A percentile compares a stretch with the other conserved stretches of the same genome.
These are phyloP conservation scores for Orestias chungarensis DNA, from an alignment of 2,797 vertebrate genomes.

Conservation along the genomic window DNA sequence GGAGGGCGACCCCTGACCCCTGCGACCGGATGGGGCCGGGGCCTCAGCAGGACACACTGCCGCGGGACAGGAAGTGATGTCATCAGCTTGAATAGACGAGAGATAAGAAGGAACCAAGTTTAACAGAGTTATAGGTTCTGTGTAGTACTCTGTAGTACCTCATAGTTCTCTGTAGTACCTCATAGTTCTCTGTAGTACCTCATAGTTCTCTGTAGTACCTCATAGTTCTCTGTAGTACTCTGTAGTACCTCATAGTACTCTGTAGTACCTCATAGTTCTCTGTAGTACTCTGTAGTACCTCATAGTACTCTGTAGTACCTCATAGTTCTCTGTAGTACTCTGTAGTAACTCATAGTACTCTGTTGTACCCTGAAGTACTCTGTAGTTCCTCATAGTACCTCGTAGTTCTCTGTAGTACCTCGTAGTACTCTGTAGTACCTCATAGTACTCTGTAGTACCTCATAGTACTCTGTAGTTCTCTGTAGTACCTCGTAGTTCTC, in stretches of 20 bases:
- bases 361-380: not conserved
- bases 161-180: not conserved
- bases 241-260: too few species aligned
- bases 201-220: too few species aligned
- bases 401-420: not conserved
- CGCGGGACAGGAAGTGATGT: not conserved
- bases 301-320: not conserved
- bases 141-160: too few species aligned
- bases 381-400: too few species aligned
- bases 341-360: too few species aligned
- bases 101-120: not conserved
- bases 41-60: constrained; percentile 4
- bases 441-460: too few species aligned
- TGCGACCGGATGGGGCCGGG: constrained; percentile 8
- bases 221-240: too few species aligned
- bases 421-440: not conserved
- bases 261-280: too few species aligned
- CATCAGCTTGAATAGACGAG: not conserved
- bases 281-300: not conserved
- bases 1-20: too few species aligned
- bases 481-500: too few species aligned
- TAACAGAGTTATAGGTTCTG: too few species aligned
- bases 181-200: not conserved
- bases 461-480: too few species aligned
- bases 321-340: not conserved